Evolutionary conservation across 2,113 vertebrate species (phyloP).

Genomic region (Cebidichthys violaceus): DNA sequence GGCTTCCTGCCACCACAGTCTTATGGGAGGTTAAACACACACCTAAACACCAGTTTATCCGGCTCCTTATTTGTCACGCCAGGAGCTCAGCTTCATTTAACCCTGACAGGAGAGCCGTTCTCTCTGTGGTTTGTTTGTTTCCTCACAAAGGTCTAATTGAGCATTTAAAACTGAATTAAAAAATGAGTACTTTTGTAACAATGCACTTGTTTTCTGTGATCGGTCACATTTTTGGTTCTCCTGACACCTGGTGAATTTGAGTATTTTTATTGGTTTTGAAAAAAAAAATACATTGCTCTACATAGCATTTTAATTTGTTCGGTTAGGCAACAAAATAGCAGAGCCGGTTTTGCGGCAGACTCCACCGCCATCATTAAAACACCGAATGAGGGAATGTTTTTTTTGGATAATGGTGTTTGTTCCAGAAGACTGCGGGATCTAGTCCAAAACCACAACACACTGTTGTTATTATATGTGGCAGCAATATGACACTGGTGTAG

Average conservation of each 20-base stretch:
- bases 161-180: not conserved
- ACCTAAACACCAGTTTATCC: conserved; percentile 48
- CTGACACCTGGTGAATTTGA: not conserved
- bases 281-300: too few species aligned
- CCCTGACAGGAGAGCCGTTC: not conserved
- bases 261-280: not conserved
- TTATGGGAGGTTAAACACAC: conserved; percentile 59
- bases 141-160: conserved; percentile 11
- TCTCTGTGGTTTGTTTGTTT: conserved; percentile 2
- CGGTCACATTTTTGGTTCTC: not conserved
- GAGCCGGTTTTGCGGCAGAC: too few species aligned
- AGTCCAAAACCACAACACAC: too few species aligned
- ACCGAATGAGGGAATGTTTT: not conserved
- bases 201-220: conserved; percentile 9
- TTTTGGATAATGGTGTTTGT: too few species aligned
- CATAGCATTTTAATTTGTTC: too few species aligned
- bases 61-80: conserved; percentile 38
- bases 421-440: too few species aligned
- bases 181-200: not conserved
- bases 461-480: not conserved
- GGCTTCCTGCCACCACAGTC: conserved; percentile 55
- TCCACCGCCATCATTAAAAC: too few species aligned
- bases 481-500: not conserved
- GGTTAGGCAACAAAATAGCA: too few species aligned
- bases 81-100: conserved; percentile 9